Conservation (phyloP, 1,140 invertebrate species). For the Dendrolimus kikuchii region DNA sequence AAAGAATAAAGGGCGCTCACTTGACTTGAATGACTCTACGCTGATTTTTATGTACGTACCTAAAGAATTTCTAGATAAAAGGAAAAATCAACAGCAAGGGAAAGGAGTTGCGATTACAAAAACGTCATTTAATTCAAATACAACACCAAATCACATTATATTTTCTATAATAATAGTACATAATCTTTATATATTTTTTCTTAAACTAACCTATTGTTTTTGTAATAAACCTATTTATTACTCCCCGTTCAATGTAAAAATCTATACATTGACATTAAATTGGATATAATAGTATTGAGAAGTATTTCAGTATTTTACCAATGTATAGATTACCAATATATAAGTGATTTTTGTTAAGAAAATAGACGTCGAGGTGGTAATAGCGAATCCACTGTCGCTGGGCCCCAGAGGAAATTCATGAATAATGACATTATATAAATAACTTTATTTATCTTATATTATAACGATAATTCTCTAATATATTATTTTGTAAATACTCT, state of each 20-base stretch:
- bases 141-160: conserved; percentile 71
- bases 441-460: conserved; percentile 34
- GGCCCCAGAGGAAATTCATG: conserved; percentile 40
- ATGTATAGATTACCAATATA: conserved; percentile 16
- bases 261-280: conserved; percentile 5
- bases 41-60: too few species aligned
- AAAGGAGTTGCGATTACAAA: conserved; percentile 61
- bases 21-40: too few species aligned
- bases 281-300: conserved; percentile 20
- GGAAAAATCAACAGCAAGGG: conserved; percentile 25
- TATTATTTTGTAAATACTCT: conserved; percentile 27
- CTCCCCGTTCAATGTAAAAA: conserved; percentile 14
- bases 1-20: too few species aligned
- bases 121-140: conserved; percentile 70
- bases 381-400: conserved; percentile 24
- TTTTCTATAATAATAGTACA: conserved; percentile 69
- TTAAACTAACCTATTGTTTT: conserved; percentile 37
- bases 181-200: conserved; percentile 54
- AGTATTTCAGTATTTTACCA: conserved; percentile 17
- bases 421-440: conserved; percentile 29
- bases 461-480: conserved; percentile 39
- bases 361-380: conserved; percentile 45
- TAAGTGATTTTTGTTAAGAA: conserved; percentile 32
- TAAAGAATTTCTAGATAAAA: neutral
- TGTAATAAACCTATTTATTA: conserved; percentile 32